Evolutionary conservation across 2,888 invertebrate species (phyloP), one percentile per base, ranked within the genome.

Genomic region (Hymenopus coronatus): DNA sequence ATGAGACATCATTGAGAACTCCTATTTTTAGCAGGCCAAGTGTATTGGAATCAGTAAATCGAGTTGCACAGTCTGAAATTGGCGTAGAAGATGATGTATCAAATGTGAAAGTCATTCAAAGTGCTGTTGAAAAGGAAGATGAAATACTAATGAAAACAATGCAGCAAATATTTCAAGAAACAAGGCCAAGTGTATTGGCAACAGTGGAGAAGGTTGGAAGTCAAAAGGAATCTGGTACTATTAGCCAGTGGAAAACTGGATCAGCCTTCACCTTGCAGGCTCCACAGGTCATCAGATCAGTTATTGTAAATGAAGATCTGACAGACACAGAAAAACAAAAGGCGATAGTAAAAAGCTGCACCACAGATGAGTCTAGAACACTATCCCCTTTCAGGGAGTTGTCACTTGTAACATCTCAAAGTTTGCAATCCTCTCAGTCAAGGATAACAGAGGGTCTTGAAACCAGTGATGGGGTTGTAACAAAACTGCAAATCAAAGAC

Each of bases 171-270:
- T 89, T 84, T 83, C 89, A 89, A 54, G 89, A 90, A 82, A 87
- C 89, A 89, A 83, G 89, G 28, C 89, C 89, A 30, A 88, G 85
- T 83, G 89, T 90, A 25, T 81, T 90, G 33, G 87, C 89, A 30
- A 84, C 85, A 12, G 83, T 85, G 15, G 89, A 89, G 28, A 89
- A 85, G 70, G 70, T 70, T 82, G 82, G 87, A 28, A 87, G 4
- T 25, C 54, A 70, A 20, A 70, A 70, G 54, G 54, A 70, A 70
- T 20, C 54, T 20, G 54, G 54, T 70, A 70, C 54, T 20, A n/a
- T 85, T 83, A 83, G n/a, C 83, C 83, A 83, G 6, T 70, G 54
- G 54, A 70, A 70, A 8, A 25, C 54, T 20, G 54, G 54, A 25
- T 20, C 54, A 20, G 8, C 54, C 8, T 70, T 70, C 54, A 70